These are phyloP conservation scores for Drosophila eohydei DNA, from an alignment of 2,888 invertebrate species.

Conservation along the genomic window DNA sequence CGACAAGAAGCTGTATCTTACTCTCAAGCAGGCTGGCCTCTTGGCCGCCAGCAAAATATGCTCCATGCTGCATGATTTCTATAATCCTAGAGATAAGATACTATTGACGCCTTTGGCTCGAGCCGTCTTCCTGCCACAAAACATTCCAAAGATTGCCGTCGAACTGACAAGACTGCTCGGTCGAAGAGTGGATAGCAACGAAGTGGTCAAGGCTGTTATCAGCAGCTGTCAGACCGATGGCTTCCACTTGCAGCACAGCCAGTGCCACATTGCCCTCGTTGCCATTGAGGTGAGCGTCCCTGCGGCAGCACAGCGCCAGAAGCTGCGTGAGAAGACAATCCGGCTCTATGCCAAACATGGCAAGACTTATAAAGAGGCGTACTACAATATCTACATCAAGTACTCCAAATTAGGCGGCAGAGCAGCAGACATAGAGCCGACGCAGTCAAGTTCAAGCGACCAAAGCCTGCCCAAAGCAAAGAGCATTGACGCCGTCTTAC, in stretches of 20 bases:
- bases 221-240: slow-evolving; percentile 68
- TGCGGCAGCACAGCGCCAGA: slow-evolving; percentile 19
- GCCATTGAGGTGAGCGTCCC: slow-evolving; percentile 45
- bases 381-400: slow-evolving; percentile 42
- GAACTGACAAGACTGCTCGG: slow-evolving; percentile 8
- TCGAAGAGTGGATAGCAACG: slow-evolving; percentile 10
- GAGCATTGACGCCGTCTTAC: slow-evolving; percentile 19
- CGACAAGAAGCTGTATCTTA: slow-evolving; percentile 55
- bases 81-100: slow-evolving; percentile 40
- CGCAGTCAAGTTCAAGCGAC: slow-evolving; percentile 8
- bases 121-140: slow-evolving; percentile 48
- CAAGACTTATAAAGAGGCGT: slow-evolving; percentile 35
- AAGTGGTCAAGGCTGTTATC: slow-evolving; percentile 56
- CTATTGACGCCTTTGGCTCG: slow-evolving; percentile 62
- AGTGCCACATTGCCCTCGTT: slow-evolving; percentile 56
- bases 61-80: slow-evolving; percentile 14
- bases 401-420: slow-evolving; percentile 38
- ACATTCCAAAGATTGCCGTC: slow-evolving; percentile 45
- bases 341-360: slow-evolving; percentile 43
- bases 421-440: slow-evolving; percentile 1
- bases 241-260: slow-evolving; percentile 54
- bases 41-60: slow-evolving; percentile 51
- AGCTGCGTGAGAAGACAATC: slow-evolving; percentile 34
- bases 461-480: background rate
- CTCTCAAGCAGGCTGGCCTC: slow-evolving; percentile 60